Evolutionary conservation across 2,113 vertebrate genomes (phyloP).

Genomic region (Heliornis fulica): DNA sequence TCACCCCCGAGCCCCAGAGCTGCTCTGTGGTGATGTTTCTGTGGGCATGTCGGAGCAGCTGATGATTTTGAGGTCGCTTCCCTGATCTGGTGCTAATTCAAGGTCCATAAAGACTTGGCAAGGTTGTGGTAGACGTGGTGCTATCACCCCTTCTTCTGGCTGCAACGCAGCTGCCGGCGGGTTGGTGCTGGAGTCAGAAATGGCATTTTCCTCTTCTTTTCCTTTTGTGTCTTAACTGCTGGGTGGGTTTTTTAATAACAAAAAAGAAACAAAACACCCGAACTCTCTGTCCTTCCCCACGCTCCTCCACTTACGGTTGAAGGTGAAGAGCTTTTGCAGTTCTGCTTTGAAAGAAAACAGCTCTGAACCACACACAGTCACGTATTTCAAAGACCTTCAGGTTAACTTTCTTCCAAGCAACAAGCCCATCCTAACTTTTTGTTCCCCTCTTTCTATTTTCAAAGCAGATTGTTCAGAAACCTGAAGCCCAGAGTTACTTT

Average conservation of each 20-base stretch:
- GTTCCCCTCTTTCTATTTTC: not conserved
- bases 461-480: not conserved
- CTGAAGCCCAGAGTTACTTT: not conserved
- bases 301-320: not conserved
- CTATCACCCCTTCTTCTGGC: not conserved
- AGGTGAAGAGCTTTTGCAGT: not conserved
- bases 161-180: not conserved
- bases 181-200: not conserved
- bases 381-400: not conserved
- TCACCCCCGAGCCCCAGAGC: accelerated
- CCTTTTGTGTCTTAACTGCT: not conserved
- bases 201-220: not conserved
- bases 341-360: not conserved
- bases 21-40: not conserved
- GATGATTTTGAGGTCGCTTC: not conserved
- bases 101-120: not conserved
- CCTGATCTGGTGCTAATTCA: not conserved
- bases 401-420: not conserved
- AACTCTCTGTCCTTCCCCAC: not conserved
- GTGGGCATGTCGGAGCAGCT: not conserved
- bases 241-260: not conserved
- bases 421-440: not conserved
- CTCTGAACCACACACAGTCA: not conserved
- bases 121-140: not conserved
- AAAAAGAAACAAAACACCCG: not conserved